Evolutionary conservation across 2,888 invertebrate genomes (phyloP), one percentile per base, ranked within the genome.

Genomic region (Thumatha senex): DNA sequence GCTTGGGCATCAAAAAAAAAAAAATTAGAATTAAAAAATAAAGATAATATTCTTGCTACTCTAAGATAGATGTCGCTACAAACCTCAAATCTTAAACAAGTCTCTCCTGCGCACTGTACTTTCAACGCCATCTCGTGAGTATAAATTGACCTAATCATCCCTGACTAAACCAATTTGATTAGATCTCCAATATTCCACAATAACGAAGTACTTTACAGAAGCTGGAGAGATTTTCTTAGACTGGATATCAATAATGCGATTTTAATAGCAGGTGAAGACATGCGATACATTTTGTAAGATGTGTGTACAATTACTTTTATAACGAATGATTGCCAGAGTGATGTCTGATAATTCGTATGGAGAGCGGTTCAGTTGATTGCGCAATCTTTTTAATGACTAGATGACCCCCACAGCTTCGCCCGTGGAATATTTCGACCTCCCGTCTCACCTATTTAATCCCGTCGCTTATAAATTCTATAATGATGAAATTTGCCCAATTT

Each of bases 311-410:
- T 84, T 83, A 83, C 67, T 79, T 83, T 82, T 83, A 82, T 78
- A 80, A 78, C 79, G 72, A 78, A 80, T 80, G 83, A 85, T 86
- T 82, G 75, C 82, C 67, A 68, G 74, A 80, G 70, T 76, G 74
- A 84, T 82, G 67, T 43, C 59, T 76, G 78, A 85, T 84, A 78
- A 84, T 85, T 67, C 60, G 65, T 62, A 64, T 60, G 62, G 54
- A 62, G 62, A 57, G 57, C 54, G 52, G 44, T 38, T 44, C 44
- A 54, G 40, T 51, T 67, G 65, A 67, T 67, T 67, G 61, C 65
- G 18, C 18, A 24, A 24, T 24, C 18, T 24, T 24, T n/a, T n/a
- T n/a, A n/a, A n/a, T n/a, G n/a, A n/a, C n/a, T n/a, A n/a, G n/a
- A n/a, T n/a, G n/a, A n/a, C n/a, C n/a, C n/a, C n/a, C n/a, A n/a